Evolutionary conservation across 2,888 invertebrate genomes (phyloP).

Genomic region (Callyntrura sp.): DNA sequence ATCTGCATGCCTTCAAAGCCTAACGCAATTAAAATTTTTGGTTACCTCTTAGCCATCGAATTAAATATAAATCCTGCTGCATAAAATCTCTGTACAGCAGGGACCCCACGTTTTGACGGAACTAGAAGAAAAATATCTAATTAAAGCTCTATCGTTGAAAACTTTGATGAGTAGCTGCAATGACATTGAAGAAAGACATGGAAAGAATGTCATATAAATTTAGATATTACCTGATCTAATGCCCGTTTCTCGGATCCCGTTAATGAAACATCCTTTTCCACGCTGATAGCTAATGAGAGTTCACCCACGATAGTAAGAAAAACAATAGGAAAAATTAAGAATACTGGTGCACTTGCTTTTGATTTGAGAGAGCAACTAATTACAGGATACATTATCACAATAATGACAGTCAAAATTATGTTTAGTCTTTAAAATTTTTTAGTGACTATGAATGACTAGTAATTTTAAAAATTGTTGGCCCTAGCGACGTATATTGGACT

Average conservation of each 20-base stretch:
- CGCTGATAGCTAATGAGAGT: background rate
- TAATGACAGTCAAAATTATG: too few species aligned
- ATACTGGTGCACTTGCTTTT: too few species aligned
- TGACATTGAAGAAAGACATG: too few species aligned
- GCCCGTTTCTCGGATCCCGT: background rate
- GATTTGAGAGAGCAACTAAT: too few species aligned
- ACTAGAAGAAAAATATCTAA: background rate
- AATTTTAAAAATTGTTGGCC: too few species aligned
- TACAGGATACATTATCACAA: too few species aligned
- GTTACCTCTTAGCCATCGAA: slow-evolving; percentile 39
- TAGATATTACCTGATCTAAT: background rate
- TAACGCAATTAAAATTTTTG: background rate
- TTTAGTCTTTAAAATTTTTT: too few species aligned
- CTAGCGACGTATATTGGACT: too few species aligned
- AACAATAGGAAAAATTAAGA: too few species aligned
- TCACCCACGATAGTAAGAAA: too few species aligned
- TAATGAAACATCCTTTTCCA: slow-evolving; percentile 4
- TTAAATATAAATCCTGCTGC: slow-evolving; percentile 2
- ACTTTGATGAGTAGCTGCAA: too few species aligned
- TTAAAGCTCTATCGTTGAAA: background rate
- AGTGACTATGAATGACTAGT: too few species aligned
- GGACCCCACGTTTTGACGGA: background rate
- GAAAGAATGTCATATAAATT: background rate
- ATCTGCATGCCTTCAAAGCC: background rate
- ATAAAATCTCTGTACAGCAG: slow-evolving; percentile 29